Percentiles rank a stretch among this genome's conserved stretches.
phyloP scores from a whole-genome alignment of 1,140 invertebrate species.

The Aphelinus certus region DNA sequence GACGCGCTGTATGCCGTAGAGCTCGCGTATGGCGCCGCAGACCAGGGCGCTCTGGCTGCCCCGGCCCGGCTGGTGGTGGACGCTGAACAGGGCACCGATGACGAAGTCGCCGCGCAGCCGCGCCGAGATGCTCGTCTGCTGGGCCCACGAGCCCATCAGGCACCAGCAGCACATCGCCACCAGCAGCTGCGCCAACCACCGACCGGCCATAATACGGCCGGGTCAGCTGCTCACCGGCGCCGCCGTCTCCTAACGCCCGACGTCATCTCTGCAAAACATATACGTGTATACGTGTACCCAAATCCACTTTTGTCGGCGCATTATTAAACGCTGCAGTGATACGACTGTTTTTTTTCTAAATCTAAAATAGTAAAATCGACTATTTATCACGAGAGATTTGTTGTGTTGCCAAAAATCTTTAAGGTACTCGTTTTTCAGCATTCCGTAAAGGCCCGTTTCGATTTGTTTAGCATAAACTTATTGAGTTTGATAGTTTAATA shows the following conservation, averaged over 20 bases:
- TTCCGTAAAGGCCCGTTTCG: too few species aligned
- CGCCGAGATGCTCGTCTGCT: constrained; percentile 55
- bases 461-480: too few species aligned
- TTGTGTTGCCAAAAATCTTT: too few species aligned
- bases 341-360: too few species aligned
- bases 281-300: background rate
- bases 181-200: background rate
- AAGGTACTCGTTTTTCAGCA: too few species aligned
- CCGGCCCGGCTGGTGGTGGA: constrained; percentile 74
- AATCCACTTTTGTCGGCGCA: background rate
- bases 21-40: constrained; percentile 75
- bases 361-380: too few species aligned
- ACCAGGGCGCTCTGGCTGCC: constrained; percentile 66
- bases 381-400: too few species aligned
- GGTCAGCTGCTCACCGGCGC: background rate
- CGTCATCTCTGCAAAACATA: background rate
- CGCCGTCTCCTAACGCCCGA: background rate
- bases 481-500: too few species aligned
- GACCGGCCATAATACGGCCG: background rate
- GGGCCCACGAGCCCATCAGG: background rate
- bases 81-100: constrained; percentile 79
- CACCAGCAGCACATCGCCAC: background rate
- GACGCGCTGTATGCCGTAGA: constrained; percentile 82
- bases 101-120: constrained; percentile 73
- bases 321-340: too few species aligned